Evolutionary conservation across 2,113 vertebrate species (phyloP).

Genomic region (Tinamus guttatus): DNA sequence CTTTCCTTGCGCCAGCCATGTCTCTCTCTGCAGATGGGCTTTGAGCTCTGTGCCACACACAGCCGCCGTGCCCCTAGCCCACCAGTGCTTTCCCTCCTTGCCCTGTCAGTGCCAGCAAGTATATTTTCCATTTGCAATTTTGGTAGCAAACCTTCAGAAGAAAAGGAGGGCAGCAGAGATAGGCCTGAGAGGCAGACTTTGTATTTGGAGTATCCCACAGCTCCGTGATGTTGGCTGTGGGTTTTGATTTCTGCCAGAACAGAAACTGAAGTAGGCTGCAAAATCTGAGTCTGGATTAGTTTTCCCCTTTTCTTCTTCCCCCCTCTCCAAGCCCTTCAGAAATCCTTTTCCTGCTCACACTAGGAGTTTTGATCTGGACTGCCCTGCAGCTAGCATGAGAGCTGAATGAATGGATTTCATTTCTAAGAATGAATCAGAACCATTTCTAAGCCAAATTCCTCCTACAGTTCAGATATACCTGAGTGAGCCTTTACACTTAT

Average conservation of each 20-base stretch:
- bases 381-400: rapidly evolving
- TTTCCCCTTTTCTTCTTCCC: background rate
- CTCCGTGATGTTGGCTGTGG: background rate
- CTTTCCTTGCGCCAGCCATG: background rate
- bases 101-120: background rate
- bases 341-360: background rate
- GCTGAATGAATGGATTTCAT: background rate
- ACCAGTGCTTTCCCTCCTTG: background rate
- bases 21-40: background rate
- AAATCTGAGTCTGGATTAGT: background rate
- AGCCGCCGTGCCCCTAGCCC: background rate
- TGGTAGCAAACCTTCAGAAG: background rate
- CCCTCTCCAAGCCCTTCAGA: background rate
- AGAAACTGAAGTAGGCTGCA: background rate
- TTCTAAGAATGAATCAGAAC: background rate
- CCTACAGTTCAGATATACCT: background rate
- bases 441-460: background rate
- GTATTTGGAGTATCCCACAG: background rate
- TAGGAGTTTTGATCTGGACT: background rate
- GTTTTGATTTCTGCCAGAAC: background rate
- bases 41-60: background rate
- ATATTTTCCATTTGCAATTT: constrained; percentile 15
- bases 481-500: background rate
- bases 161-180: background rate
- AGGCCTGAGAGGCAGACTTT: background rate